phyloP scores from a whole-genome alignment of 2,888 invertebrate genomes.

The Melikaiella ostensackeni region DNA sequence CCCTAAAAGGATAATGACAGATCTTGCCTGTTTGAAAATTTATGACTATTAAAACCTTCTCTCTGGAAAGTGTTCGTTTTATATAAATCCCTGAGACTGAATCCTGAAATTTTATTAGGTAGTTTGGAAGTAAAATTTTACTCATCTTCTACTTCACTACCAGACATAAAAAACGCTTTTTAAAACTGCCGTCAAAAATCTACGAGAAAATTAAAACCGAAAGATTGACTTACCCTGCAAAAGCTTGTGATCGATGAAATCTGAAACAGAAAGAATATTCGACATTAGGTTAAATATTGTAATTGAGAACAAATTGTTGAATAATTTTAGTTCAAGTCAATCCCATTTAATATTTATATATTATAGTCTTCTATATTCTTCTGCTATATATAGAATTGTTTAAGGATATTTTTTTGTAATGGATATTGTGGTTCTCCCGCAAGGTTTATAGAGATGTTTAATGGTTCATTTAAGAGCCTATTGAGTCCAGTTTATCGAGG shows the following conservation, averaged over 20 bases:
- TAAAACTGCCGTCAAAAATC: neutral
- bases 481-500: too few relatives aligned
- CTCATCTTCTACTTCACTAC: constrained; percentile 31
- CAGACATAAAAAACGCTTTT: neutral
- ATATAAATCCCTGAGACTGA: neutral
- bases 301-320: too few relatives aligned
- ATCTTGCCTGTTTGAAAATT: neutral
- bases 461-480: too few relatives aligned
- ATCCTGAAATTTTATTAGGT: neutral
- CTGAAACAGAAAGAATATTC: constrained; percentile 80
- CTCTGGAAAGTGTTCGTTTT: neutral
- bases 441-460: too few relatives aligned
- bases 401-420: too few relatives aligned
- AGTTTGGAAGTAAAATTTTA: constrained; percentile 33
- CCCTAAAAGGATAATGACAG: neutral
- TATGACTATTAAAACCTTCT: neutral
- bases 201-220: constrained; percentile 40
- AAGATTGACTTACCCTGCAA: constrained; percentile 85
- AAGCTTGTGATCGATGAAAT: constrained; percentile 92
- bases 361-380: too few relatives aligned
- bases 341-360: too few relatives aligned
- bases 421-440: too few relatives aligned
- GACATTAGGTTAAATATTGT: neutral
- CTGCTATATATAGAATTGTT: too few relatives aligned
- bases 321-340: too few relatives aligned